Evolutionary conservation across 2,888 invertebrate genomes (phyloP), one percentile per base, ranked within the genome.

Genomic region (Phortica magna): DNA sequence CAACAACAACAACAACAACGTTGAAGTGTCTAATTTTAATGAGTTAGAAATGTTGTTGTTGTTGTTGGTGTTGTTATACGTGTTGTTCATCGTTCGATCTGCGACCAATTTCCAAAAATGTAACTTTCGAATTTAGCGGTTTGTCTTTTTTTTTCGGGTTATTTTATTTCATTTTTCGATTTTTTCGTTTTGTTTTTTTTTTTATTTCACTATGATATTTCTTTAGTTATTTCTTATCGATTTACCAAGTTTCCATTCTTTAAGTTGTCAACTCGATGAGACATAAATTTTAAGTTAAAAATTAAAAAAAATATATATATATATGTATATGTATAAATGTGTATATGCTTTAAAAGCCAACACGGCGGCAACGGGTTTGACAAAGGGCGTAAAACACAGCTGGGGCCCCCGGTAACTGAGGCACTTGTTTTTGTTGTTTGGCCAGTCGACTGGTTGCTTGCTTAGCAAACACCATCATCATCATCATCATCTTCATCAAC

Each of bases 101-200:
- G 59, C 78, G 80, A 79, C 79, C 80, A 82, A 86, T 88, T 84
- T 84, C 87, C 85, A 88, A 89, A 89, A 87, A 89, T 89, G 85
- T 87, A 89, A 87, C 88, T 88, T 88, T 88, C 88, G 82, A 89
- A 89, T 85, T 84, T 87, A 89, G 88, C 88, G 87, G 89, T 84
- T 84, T 83, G 83, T 84, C 87, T 83, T 84, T 80, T 83, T 81
- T 76, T 77, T 80, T 74, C 61, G 31, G n/a, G 31, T 43, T 57
- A 57, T 80, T 77, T 73, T 78, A 77, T 74, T 73, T 74, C 73
- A 78, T 75, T 79, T 79, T 31, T 65, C 39, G 65, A 65, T 14
- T 43, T 31, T 42, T 53, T 14, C 22, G 57, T 73, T 43, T 14
- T 39, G 59, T 65, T 65, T 41, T 41, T 67, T 43, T 64, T 61